Base-by-base conservation (phyloP, 2,113 vertebrate species). In the Chelonoidis abingdonii region DNA sequence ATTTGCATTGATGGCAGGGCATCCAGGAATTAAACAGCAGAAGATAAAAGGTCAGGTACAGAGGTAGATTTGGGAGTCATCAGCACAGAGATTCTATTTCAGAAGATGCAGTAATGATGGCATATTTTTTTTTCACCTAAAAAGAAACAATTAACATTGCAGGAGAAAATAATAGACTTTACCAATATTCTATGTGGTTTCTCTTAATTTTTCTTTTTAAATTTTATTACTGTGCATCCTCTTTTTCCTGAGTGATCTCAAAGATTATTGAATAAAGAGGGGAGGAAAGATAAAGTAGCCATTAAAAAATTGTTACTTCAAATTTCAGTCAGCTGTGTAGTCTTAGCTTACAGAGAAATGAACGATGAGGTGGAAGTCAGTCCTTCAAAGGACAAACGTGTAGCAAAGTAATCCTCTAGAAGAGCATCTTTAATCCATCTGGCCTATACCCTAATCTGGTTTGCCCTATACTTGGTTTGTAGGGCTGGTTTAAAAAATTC, bases 331-430 rank as follows among this genome's bases (percentile, higher is more conserved):
- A 76, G 72, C 41, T 76, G 38, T 76, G 24, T 44, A 44, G 41
- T 13, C 53, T 80, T 83, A 44, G 41, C 49, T 8, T 14, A 29
- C 62, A 47, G 59, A 88, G 25, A 79, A 1, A 0, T 54, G 75
- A 88, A 4, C 27, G 25, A 6, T 3, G 1, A 29, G 57, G 54
- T 50, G 44, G 6, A 52, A 44, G 41, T 53, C 69, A 9, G 19
- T 35, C 86, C 75, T 93, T 53, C 53, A 72, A 84, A 90, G 50
- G 56, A 79, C 52, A 47, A 25, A 1, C 56, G 56, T 9, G 35
- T 49, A 81, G 31, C 52, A 82, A 94, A 93, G 41, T 35, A n/a
- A 22, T 59, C 52, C 80, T 85, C 83, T 90, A 31, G 49, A 92
- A 86, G 22, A 83, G 47, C 44, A 4, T 31, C 75, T 92, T 87